Evolutionary conservation across 1,140 invertebrate genomes (phyloP).

Genomic region (Bathynomus jamesi): DNA sequence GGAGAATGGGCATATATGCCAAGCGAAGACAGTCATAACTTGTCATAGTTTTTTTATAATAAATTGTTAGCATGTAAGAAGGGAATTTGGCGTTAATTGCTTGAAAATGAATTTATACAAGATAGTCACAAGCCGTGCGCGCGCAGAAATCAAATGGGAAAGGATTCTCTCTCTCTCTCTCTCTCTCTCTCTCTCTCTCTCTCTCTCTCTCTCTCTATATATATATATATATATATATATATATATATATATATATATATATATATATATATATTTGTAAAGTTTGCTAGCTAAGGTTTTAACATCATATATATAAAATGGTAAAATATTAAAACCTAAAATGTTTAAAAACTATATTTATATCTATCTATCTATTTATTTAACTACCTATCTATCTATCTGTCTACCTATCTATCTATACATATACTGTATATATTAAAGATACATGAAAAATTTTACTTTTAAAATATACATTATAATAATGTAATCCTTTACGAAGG

Average conservation of each 20-base stretch:
- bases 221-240: too few relatives aligned
- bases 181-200: background rate
- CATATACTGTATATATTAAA: too few relatives aligned
- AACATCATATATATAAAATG: background rate
- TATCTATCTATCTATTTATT: background rate
- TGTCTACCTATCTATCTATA: constrained; percentile 10
- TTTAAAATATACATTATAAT: background rate
- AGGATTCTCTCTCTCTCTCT: background rate
- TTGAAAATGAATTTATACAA: background rate
- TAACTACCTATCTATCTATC: constrained; percentile 5
- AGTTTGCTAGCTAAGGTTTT: background rate
- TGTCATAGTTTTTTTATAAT: constrained; percentile 80
- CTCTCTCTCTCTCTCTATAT: too few relatives aligned
- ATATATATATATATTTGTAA: constrained; percentile 3
- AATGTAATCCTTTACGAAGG: too few relatives aligned
- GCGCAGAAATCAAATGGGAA: background rate
- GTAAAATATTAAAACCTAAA: too few relatives aligned
- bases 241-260: too few relatives aligned
- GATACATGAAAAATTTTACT: too few relatives aligned
- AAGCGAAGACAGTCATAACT: too few relatives aligned
- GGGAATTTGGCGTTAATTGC: background rate
- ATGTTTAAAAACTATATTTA: too few relatives aligned
- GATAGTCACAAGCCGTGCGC: background rate
- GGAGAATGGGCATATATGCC: too few relatives aligned
- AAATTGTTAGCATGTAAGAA: constrained; percentile 83